Evolutionary conservation across 1,140 invertebrate genomes (phyloP).

Genomic region (Bombus difficillimus): DNA sequence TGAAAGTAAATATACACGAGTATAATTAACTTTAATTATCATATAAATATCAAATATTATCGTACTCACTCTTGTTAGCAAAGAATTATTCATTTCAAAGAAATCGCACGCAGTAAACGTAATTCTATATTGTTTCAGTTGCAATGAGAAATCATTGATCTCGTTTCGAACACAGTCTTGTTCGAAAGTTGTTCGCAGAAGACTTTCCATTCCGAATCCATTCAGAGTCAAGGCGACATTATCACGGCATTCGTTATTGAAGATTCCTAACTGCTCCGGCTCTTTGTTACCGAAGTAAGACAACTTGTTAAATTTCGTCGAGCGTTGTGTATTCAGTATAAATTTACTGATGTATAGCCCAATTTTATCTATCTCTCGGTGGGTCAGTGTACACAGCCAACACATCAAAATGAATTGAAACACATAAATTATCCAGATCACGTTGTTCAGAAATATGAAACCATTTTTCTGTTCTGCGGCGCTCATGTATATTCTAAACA

Average conservation of each 20-base stretch:
- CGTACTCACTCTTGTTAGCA: constrained; percentile 66
- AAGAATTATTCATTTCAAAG: constrained; percentile 70
- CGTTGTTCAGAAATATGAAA: constrained; percentile 73
- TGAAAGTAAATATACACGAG: constrained; percentile 46
- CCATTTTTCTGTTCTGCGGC: constrained; percentile 65
- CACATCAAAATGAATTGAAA: constrained; percentile 66
- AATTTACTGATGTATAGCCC: constrained; percentile 57
- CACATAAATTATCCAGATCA: constrained; percentile 72
- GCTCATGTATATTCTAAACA: constrained; percentile 74
- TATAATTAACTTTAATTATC: background rate
- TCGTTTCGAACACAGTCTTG: constrained; percentile 62
- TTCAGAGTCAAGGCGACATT: constrained; percentile 23
- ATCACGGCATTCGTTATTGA: background rate
- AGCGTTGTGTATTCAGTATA: constrained; percentile 40
- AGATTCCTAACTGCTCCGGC: constrained; percentile 1
- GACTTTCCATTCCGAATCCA: constrained; percentile 34
- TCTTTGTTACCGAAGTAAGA: background rate
- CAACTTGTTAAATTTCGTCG: background rate
- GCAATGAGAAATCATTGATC: constrained; percentile 68
- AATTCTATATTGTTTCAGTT: constrained; percentile 62
- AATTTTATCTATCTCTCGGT: constrained; percentile 63
- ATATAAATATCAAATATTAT: background rate
- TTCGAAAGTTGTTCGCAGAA: constrained; percentile 49
- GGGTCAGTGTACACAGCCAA: constrained; percentile 61
- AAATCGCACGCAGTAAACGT: constrained; percentile 68